A percentile compares a stretch with the other conserved stretches of the same genome.
phyloP scores from a whole-genome alignment of 2,113 vertebrate species.

The Amphilophus citrinellus region DNA sequence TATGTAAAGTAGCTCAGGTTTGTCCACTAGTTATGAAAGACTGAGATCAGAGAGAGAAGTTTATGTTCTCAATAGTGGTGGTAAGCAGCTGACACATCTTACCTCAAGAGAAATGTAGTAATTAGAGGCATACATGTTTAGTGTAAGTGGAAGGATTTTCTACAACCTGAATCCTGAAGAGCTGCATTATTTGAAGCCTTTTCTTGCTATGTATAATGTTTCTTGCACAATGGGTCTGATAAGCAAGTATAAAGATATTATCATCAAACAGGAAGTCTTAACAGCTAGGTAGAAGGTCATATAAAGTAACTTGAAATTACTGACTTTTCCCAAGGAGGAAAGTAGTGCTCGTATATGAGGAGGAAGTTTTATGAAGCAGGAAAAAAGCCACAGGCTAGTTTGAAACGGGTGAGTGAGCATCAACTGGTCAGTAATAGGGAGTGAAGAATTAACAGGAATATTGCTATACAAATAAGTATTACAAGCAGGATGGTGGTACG shows the following conservation, averaged over 20 bases:
- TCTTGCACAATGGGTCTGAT: not conserved
- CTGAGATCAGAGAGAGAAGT: not conserved
- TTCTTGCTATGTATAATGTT: not conserved
- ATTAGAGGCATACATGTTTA: too few relatives aligned
- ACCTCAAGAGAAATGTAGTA: too few relatives aligned
- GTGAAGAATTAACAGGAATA: not conserved
- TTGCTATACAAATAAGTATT: not conserved
- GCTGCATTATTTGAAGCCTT: not conserved
- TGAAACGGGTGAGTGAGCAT: not conserved
- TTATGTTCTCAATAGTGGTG: not conserved
- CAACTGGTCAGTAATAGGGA: not conserved
- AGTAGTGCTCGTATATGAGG: not conserved
- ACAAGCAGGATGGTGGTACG: too few relatives aligned
- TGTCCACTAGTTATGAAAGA: not conserved
- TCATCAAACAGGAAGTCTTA: not conserved
- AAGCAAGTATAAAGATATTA: not conserved
- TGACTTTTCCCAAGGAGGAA: not conserved
- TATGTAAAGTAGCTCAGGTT: not conserved
- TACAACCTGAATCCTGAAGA: not conserved
- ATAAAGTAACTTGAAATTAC: not conserved
- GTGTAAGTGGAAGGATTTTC: too few relatives aligned
- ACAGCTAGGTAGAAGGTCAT: not conserved
- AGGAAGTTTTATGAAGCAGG: not conserved
- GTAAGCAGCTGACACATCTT: too few relatives aligned
- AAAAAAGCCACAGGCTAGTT: not conserved